Conservation (phyloP, 2,113 vertebrate species). For the Myxocyprinus asiaticus region DNA sequence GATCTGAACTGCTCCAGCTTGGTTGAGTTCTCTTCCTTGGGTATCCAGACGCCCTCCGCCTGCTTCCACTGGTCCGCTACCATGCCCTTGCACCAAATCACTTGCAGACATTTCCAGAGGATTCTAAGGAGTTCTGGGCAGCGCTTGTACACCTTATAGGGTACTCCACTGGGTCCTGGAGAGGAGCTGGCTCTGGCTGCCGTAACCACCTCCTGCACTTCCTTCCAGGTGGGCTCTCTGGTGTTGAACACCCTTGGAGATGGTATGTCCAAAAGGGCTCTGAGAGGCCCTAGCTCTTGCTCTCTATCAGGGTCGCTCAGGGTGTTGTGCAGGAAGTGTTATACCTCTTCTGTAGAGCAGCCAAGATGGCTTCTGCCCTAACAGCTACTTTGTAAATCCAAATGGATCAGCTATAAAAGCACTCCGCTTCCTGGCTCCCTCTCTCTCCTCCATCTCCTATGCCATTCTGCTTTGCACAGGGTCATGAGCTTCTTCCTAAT, state of each 20-base stretch:
- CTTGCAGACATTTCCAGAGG: neutral
- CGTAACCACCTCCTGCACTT: neutral
- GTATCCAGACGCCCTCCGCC: neutral
- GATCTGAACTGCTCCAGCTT: neutral
- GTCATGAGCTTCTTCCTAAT: neutral
- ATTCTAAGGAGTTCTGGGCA: neutral
- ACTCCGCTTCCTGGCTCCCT: neutral
- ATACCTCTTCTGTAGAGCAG: conserved; percentile 16
- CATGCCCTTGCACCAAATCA: neutral
- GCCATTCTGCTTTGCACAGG: neutral
- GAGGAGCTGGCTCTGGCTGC: neutral
- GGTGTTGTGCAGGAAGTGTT: neutral
- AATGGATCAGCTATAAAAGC: neutral
- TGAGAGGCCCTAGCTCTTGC: neutral
- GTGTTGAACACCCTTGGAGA: too few species aligned
- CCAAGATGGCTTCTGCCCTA: neutral
- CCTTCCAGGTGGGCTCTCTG: too few species aligned
- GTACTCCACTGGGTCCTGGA: neutral
- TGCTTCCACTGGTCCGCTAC: neutral
- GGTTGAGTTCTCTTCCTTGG: neutral
- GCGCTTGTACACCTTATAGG: neutral
- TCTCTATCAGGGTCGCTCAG: conserved; percentile 16
- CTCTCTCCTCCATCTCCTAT: neutral
- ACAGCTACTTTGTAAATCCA: neutral
- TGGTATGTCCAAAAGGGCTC: neutral